These are phyloP conservation scores for Drosophila neotestacea DNA, from an alignment of 2,888 invertebrate species.

Conservation along the genomic window DNA sequence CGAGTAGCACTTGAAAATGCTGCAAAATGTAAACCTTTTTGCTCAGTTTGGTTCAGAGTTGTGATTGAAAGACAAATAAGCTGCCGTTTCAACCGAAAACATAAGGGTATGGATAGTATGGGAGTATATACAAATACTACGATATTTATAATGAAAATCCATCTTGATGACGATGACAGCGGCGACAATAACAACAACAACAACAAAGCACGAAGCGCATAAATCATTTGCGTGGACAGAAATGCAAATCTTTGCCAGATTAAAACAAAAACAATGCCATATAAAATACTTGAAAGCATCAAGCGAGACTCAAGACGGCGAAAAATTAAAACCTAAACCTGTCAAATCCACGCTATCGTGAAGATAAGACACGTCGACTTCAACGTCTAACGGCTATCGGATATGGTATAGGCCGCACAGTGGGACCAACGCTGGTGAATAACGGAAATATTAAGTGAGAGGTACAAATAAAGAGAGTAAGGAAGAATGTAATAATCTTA, in stretches of 20 bases:
- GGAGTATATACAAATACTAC: neutral
- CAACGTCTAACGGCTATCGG: conserved; percentile 40
- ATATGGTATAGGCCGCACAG: conserved; percentile 22
- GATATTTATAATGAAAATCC: conserved; percentile 57
- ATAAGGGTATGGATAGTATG: conserved; percentile 17
- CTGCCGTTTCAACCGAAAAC: conserved; percentile 64
- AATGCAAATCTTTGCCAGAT: conserved; percentile 78
- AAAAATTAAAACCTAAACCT: conserved; percentile 70
- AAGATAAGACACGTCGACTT: conserved; percentile 60
- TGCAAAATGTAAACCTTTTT: conserved; percentile 53
- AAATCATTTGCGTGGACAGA: conserved; percentile 75
- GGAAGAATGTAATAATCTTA: no score
- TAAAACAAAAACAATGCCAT: conserved; percentile 68
- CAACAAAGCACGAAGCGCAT: conserved; percentile 46
- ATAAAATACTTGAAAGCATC: conserved; percentile 43
- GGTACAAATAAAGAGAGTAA: neutral
- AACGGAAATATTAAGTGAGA: neutral
- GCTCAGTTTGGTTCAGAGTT: conserved; percentile 18
- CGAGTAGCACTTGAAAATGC: conserved; percentile 47
- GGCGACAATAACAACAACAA: conserved; percentile 37
- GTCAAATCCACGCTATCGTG: conserved; percentile 70
- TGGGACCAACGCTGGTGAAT: neutral
- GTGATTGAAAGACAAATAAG: conserved; percentile 77
- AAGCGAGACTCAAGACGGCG: conserved; percentile 43
- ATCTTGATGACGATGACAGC: conserved; percentile 56